These are phyloP conservation scores for Archocentrus centrarchus DNA, from an alignment of 2,113 vertebrate genomes.

Conservation along the genomic window DNA sequence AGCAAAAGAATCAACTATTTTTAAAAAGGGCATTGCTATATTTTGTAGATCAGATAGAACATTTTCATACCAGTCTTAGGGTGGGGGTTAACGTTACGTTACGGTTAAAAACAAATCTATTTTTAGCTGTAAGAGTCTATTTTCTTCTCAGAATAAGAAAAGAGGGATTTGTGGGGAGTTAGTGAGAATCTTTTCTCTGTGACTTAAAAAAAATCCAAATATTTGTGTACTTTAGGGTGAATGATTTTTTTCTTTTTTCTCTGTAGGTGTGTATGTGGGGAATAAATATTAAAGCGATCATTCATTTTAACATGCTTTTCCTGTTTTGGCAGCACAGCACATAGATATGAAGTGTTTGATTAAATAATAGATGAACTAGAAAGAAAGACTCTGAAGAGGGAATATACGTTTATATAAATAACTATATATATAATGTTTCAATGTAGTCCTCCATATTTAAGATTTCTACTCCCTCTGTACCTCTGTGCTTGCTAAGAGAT, in stretches of 20 bases:
- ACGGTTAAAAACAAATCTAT: constrained; percentile 85
- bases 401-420: constrained; percentile 58
- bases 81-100: constrained; percentile 88
- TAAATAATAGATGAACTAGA: constrained; percentile 30
- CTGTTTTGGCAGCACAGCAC: constrained; percentile 44
- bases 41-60: constrained; percentile 94
- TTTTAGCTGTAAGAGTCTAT: constrained; percentile 99
- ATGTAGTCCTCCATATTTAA: constrained; percentile 70
- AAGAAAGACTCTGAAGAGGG: constrained; percentile 50
- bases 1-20: constrained; percentile 91
- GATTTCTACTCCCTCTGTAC: constrained; percentile 32
- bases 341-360: constrained; percentile 36
- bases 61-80: constrained; percentile 82
- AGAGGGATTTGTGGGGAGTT: constrained; percentile 65
- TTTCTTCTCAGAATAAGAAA: constrained; percentile 84
- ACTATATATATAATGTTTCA: constrained; percentile 60
- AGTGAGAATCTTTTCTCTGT: constrained; percentile 62
- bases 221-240: constrained; percentile 73
- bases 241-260: constrained; percentile 51
- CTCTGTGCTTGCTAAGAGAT: constrained; percentile 47
- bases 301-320: constrained; percentile 45
- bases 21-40: constrained; percentile 95
- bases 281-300: constrained; percentile 43
- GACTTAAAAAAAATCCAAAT: constrained; percentile 71
- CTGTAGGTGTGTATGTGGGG: constrained; percentile 61